Conservation (phyloP, 2,888 invertebrate species). For the Synergus umbraculus region DNA sequence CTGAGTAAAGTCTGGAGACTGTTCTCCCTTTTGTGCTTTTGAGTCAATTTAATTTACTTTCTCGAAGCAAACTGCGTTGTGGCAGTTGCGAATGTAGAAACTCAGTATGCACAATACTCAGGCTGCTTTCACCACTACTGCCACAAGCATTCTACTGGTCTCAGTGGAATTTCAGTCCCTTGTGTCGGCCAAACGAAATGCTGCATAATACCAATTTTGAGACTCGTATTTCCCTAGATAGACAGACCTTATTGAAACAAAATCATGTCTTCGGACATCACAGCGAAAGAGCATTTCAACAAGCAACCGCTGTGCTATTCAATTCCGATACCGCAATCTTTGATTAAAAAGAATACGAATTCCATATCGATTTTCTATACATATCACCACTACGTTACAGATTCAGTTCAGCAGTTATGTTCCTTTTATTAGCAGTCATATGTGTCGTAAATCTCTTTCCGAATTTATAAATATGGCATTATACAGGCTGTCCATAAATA, state of each 20-base stretch:
- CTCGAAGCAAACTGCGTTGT: constrained; percentile 27
- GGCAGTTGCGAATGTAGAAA: constrained; percentile 40
- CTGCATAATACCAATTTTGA: constrained; percentile 52
- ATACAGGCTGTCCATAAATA: neutral
- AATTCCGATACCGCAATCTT: neutral
- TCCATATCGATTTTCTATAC: neutral
- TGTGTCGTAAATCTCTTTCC: neutral
- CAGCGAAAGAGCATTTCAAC: neutral
- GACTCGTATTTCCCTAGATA: constrained; percentile 51
- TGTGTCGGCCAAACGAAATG: constrained; percentile 50
- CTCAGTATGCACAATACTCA: constrained; percentile 39
- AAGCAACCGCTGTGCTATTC: neutral
- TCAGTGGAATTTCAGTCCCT: constrained; percentile 45
- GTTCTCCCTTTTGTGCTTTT: constrained; percentile 25
- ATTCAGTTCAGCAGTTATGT: neutral
- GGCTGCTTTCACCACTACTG: constrained; percentile 12
- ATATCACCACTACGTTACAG: neutral
- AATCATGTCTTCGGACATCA: constrained; percentile 45
- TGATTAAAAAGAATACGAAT: neutral
- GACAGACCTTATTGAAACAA: constrained; percentile 49
- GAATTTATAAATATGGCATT: neutral
- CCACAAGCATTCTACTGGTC: constrained; percentile 48
- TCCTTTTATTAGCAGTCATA: neutral
- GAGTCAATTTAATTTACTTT: constrained; percentile 38
- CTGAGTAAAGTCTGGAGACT: constrained; percentile 32